Base-by-base conservation (phyloP, 2,113 vertebrate genomes). In the Burhinus bistriatus region DNA sequence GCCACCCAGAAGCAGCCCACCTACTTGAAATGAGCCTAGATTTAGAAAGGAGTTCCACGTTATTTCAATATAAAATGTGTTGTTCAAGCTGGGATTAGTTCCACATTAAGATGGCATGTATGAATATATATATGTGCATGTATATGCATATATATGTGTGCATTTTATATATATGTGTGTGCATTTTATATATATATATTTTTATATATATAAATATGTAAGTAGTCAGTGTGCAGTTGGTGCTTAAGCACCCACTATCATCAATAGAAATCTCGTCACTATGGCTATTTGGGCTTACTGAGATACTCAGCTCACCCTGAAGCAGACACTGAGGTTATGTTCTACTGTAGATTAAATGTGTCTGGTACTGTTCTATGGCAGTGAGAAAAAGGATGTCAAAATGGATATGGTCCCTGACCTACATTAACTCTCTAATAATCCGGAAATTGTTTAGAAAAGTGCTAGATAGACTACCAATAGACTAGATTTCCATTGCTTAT, bases 21-120 rank as follows among this genome's bases (percentile, higher is more conserved):
- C 44, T 76, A 80, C 54, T 40, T 89, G 90, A 91, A 77, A 34
- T 75, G 18, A 71, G 51, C 18, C 55, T 77, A 75, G 26, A 83
- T 73, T 91, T 79, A 42, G 76, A 87, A 86, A 87, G 52, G 62
- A 90, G 88, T 92, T 92, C 44, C 71, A 92, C n/a, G 38, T 83
- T 76, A 85, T 75, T 84, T 88, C 27, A 65, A 70, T 20, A 71
- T 25, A 58, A 87, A 93, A 87, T 45, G 1, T 62, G 55, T 70
- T 65, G 36, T 55, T 87, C 61, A 80, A 96, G 3, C 3, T 75
- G 47, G 45, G 59, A 93, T 87, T 26, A 40, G 4, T 11, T 92
- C 59, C 78, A 87, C 55, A 90, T 82, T 81, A 92, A 75, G 70
- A 87, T 19, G 21, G 27, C 40, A 40, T 40, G 40, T 40, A 40